Conservation (phyloP, 2,113 vertebrate genomes). For the Pleuronectes platessa region DNA sequence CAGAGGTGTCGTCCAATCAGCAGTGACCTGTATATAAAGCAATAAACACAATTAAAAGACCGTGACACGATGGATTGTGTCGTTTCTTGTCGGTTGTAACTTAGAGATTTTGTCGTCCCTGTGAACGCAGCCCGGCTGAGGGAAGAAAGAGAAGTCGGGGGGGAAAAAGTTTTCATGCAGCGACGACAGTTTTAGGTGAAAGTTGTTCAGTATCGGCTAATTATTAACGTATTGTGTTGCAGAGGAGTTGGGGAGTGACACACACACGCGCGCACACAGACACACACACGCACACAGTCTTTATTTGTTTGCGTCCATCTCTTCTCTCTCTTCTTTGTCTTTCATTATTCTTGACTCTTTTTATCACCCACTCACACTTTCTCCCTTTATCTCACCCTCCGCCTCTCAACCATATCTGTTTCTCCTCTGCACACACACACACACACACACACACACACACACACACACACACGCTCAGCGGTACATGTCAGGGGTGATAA, state of each 20-base stretch:
- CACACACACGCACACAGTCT: slow-evolving; percentile 19
- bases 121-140: too few species aligned
- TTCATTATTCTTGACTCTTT: slow-evolving; percentile 36
- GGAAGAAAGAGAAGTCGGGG: too few species aligned
- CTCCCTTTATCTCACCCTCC: slow-evolving; percentile 11
- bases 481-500: slow-evolving; percentile 73
- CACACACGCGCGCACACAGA: slow-evolving; percentile 28
- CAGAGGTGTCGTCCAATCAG: too few species aligned
- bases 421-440: slow-evolving; percentile 24
- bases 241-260: slow-evolving; percentile 43
- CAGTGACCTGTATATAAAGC: too few species aligned
- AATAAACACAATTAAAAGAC: too few species aligned
- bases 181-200: background rate
- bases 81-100: too few species aligned
- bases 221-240: slow-evolving; percentile 64
- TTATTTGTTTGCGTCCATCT: background rate
- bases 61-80: too few species aligned
- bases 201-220: slow-evolving; percentile 33
- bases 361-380: slow-evolving; percentile 22
- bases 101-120: too few species aligned
- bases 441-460: slow-evolving; percentile 34
- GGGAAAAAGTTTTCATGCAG: too few species aligned
- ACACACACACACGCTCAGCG: slow-evolving; percentile 54
- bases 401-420: slow-evolving; percentile 15
- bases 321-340: background rate